Conservation (phyloP, 2,113 vertebrate species). For the Maccullochella peelii region DNA sequence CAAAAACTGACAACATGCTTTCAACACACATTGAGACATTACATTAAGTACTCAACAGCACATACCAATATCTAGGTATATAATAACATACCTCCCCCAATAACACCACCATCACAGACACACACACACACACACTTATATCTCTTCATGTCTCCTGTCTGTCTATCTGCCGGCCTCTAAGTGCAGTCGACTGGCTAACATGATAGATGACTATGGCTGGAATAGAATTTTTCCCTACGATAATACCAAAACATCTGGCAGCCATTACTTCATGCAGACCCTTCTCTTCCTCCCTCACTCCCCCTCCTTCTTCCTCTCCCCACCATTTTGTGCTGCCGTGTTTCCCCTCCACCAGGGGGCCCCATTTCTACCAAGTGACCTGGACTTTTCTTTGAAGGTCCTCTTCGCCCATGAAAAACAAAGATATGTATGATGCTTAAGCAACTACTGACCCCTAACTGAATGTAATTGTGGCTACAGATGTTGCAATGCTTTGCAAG, state of each 20-base stretch:
- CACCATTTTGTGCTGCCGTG: constrained; percentile 3
- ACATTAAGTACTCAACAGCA: not conserved
- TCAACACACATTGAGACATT: not conserved
- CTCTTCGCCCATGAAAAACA: not conserved
- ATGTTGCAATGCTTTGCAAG: not conserved
- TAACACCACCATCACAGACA: not conserved
- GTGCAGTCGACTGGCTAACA: constrained; percentile 49
- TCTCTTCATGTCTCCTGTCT: constrained; percentile 48
- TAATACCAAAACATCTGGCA: constrained; percentile 76
- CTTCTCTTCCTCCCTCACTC: constrained; percentile 30
- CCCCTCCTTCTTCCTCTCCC: constrained; percentile 8
- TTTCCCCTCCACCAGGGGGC: constrained; percentile 51
- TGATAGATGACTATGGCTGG: constrained; percentile 68
- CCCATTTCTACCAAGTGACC: not conserved
- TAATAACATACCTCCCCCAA: not conserved
- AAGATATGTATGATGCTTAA: not conserved
- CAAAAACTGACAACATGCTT: not conserved
- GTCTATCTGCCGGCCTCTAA: constrained; percentile 46
- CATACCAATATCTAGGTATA: constrained; percentile 4
- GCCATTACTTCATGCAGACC: constrained; percentile 64
- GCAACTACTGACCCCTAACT: not conserved
- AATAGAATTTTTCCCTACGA: constrained; percentile 58
- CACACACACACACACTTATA: constrained; percentile 13
- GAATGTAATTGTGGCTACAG: not conserved
- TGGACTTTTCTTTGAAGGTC: not conserved